Base-by-base conservation (phyloP, 2,797 vertebrate species). In the Alca torda region DNA sequence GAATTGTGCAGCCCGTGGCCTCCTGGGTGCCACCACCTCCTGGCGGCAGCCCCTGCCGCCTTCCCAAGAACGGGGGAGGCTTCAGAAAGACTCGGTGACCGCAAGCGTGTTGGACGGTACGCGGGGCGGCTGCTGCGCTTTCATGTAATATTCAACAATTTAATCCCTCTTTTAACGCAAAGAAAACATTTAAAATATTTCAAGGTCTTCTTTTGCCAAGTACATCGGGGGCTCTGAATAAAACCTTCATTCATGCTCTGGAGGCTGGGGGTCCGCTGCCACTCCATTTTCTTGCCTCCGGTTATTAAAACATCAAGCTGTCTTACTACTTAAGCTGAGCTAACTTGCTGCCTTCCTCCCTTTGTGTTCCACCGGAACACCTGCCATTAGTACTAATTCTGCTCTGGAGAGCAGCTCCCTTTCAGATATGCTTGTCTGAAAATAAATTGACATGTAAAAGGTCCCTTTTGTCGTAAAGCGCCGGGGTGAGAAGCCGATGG, bases 301-400 rank as follows among this genome's bases (percentile, higher is more conserved):
- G 90, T 97, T 96, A 96, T 97, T 97, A 95, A 96, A 96, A 96
- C 95, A 96, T 96, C 96, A 97, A 95, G 86, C 86, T 97, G 96
- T 96, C 95, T 90, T 57, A 37, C 74, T 59, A 46, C 83, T 87
- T 84, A 39, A 13, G 90, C 90, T 79, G 67, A 78, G 95, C 85
- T 83, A 51, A 84, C 84, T 90, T 35, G 59, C 92, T 85, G 94
- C 94, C 81, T 95, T 95, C 90, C 92, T 95, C 93, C 95, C 54
- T 96, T 96, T 96, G 96, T 97, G 93, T 37, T 37, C 4, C 77
- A 23, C 81, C 37, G 88, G 88, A 95, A 83, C 95, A 96, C 95
- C 94, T 95, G 94, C 95, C 95, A 96, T 95, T 95, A 95, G 77
- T 67, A 89, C 92, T 95, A 94, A 95, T 93, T 92, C 88, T 21